Evolutionary conservation across 2,113 vertebrate genomes (phyloP), one percentile per base, ranked within the genome.

Genomic region (Pavo muticus): DNA sequence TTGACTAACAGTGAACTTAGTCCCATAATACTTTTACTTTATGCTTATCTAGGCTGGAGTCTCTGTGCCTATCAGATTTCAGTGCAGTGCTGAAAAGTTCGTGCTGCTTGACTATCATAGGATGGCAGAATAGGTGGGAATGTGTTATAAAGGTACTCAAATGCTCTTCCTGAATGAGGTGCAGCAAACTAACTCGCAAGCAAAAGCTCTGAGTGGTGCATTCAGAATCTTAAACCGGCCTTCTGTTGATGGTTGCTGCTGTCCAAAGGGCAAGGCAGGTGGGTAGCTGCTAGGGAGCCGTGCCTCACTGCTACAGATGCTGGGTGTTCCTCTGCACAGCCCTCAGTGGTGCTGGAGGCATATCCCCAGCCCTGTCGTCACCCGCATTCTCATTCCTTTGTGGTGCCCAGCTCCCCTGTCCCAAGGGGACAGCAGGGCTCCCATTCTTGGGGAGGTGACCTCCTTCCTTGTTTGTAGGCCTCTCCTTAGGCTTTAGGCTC

Each of bases 171-270:
- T 42, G 40, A 67, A 48, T 30, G 15, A 73, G 3, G 23, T 8
- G 12, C 59, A n/a, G 37, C 0, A 2, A 50, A 47, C 6, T 9
- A 9, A 9, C 14, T 67, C 0, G 0, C 30, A 77, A 54, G 54
- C 50, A 20, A 2, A 11, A 20, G 14, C 15, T 54, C 18, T 32
- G 88, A 14, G 48, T 63, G 71, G 30, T 32, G 64, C 17, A 4
- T 1, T 17, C 27, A 50, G 42, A 65, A 32, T 74, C 10, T 54
- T 20, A 4, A n/a, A 4, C 1, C 17, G 12, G 2, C 19, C 21
- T 19, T 74, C 42, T 14, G 10, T 10, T 56, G 13, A 5, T 30
- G 35, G 54, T 56, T 50, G 24, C 47, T 65, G 24, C 24, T 83
- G 39, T 64, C 61, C 29, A 6, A 60, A 48, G 52, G 52, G 23